Conservation (phyloP, 1,140 invertebrate genomes). For the Maniola jurtina region DNA sequence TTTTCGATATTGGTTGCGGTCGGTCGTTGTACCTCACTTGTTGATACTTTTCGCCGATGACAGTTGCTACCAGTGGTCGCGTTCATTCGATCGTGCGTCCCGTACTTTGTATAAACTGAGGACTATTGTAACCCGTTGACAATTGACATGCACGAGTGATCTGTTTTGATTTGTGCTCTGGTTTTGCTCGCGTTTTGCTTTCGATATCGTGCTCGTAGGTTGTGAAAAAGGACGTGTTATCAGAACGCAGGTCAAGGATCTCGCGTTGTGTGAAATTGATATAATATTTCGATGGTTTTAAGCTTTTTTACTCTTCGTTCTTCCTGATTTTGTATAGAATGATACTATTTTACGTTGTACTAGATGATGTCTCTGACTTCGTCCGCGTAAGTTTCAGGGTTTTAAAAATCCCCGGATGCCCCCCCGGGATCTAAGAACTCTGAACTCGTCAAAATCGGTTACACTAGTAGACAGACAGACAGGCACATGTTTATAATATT, state of each 20-base stretch:
- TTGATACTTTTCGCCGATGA: conserved; percentile 24
- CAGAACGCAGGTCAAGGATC: background rate
- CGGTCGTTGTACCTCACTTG: conserved; percentile 10
- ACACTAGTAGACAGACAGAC: no score
- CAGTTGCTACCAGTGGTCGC: conserved; percentile 30
- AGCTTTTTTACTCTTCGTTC: background rate
- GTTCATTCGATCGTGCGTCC: conserved; percentile 34
- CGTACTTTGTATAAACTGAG: background rate
- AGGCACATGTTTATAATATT: no score
- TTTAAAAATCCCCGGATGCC: no score
- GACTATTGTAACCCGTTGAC: background rate
- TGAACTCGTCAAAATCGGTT: no score
- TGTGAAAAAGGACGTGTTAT: conserved; percentile 7
- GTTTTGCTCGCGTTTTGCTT: background rate
- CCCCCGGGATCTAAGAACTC: no score
- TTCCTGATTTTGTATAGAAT: no score
- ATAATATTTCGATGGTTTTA: background rate
- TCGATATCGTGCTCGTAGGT: conserved; percentile 1
- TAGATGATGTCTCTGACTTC: no score
- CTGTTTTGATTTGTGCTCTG: conserved; percentile 1
- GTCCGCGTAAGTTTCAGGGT: no score
- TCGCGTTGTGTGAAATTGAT: background rate
- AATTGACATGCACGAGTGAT: background rate
- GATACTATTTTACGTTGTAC: background rate
- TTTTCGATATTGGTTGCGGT: no score